phyloP scores from a whole-genome alignment of 2,113 vertebrate genomes.

The Azemiops feae region DNA sequence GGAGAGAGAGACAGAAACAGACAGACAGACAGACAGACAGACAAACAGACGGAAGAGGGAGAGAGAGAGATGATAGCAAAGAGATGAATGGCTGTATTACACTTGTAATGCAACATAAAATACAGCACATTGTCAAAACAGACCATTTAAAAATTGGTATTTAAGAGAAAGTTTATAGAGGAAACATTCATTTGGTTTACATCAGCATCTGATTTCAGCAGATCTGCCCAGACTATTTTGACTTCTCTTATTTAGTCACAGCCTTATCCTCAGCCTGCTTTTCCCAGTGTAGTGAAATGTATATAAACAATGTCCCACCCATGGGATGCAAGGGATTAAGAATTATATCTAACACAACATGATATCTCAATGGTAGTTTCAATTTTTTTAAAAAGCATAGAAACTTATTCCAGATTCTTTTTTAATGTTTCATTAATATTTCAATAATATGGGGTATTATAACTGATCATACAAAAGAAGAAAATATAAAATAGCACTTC shows the following conservation, averaged over 20 bases:
- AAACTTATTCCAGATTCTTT: conserved; percentile 26
- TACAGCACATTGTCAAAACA: not conserved
- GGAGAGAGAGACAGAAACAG: too few relatives aligned
- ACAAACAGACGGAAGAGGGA: not conserved
- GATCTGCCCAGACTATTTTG: not conserved
- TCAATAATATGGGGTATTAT: conserved; percentile 26
- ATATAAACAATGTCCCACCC: conserved; percentile 40
- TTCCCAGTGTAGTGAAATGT: conserved; percentile 16
- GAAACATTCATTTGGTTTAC: conserved; percentile 16
- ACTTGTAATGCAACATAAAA: not conserved
- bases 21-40: not conserved
- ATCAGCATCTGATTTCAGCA: conserved; percentile 18
- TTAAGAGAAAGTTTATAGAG: not conserved
- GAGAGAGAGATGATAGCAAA: not conserved
- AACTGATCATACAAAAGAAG: conserved; percentile 14
- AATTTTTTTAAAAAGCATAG: conserved; percentile 43
- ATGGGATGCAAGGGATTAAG: conserved; percentile 28
- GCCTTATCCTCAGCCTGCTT: rapidly evolving
- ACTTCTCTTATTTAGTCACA: not conserved
- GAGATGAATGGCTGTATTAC: not conserved
- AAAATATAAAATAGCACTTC: conserved; percentile 49
- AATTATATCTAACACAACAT: conserved; percentile 53
- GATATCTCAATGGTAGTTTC: conserved; percentile 42
- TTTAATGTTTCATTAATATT: conserved; percentile 12
- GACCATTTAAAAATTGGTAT: rapidly evolving